Evolutionary conservation across 2,113 vertebrate species (phyloP).

Genomic region (Colius striatus): DNA sequence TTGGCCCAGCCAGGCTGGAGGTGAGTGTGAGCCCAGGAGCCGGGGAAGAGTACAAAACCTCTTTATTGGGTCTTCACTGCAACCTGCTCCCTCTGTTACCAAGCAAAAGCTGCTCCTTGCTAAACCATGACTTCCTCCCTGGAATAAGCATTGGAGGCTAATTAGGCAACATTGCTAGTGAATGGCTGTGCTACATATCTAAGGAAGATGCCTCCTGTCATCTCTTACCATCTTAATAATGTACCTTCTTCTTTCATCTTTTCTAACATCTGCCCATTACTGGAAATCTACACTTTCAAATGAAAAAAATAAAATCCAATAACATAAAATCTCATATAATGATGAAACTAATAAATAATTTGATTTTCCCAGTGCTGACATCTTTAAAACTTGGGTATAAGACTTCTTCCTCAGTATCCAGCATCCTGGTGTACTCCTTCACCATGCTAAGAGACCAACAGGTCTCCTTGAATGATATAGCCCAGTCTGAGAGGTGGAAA

Average conservation of each 20-base stretch:
- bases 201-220: background rate
- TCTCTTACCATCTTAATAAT: background rate
- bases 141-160: constrained; percentile 6
- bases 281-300: background rate
- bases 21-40: no score
- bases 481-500: background rate
- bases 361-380: background rate
- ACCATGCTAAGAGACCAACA: background rate
- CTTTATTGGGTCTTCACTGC: no score
- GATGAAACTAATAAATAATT: background rate
- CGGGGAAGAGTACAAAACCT: no score
- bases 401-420: background rate
- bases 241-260: background rate
- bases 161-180: background rate
- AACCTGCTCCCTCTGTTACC: no score
- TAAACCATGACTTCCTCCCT: no score
- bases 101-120: no score
- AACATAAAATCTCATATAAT: background rate
- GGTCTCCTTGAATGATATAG: background rate
- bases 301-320: background rate
- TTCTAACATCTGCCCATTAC: background rate
- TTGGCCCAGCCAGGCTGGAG: no score
- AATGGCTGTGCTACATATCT: background rate
- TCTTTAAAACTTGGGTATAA: background rate
- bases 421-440: background rate